Base-by-base conservation (phyloP, 1,140 invertebrate species). In the Vanessa atalanta region DNA sequence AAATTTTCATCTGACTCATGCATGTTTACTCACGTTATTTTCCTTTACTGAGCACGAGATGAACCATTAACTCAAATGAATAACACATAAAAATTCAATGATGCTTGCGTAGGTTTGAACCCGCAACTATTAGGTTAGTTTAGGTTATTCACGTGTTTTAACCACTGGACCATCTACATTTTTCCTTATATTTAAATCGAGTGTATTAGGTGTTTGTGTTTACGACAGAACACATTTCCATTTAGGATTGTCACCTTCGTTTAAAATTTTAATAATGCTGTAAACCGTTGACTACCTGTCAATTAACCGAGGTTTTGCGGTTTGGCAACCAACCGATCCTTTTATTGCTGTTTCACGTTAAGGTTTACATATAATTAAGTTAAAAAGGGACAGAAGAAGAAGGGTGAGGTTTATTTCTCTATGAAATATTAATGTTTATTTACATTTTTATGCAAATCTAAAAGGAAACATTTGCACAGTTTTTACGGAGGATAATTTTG, bases 371-470 rank as follows among this genome's bases (percentile, higher is more conserved):
- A 16, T 53, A 16, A n/a, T 15, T 53, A 16, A 11, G 37, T 9
- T 20, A 20, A 53, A 68, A 55, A 65, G 61, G 47, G 61, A 64
- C 15, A 47, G 53, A 13, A 53, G 70, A 67, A 47, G 37, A 61
- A 53, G 31, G 20, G 16, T n/a, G 55, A 70, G 63, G 47, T 47
- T 16, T 23, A 14, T 53, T 64, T 72, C 65, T 47, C 13, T 72
- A 67, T 72, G 67, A 72, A 57, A 69, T 68, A 72, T 72, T 76
- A 69, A 76, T 76, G 65, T 66, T 31, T 67, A 76, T 72, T 76
- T 72, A 69, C 71, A 63, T 72, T 76, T 69, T 72, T 64, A 68
- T 61, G 66, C 55, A 47, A 72, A 68, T 70, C 61, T 57, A 57
- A 50, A 64, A 72, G 63, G 70, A 16, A 53, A 72, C 70, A 55